Percentiles rank a stretch among this genome's conserved stretches.
phyloP scores from a whole-genome alignment of 2,797 vertebrate species.

The Melanotaenia trifasciata region DNA sequence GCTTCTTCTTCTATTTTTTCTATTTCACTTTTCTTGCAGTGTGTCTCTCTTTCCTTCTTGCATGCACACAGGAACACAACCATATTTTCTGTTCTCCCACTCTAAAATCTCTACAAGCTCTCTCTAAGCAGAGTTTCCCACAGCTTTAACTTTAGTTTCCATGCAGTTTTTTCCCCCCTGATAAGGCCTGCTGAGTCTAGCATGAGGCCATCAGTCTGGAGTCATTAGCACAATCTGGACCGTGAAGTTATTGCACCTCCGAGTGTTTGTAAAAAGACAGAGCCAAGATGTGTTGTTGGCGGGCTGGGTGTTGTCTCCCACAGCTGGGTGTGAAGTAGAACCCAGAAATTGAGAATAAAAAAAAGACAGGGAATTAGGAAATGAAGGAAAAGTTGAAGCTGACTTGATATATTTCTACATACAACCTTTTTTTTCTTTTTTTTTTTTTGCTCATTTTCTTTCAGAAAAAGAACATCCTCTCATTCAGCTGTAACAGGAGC shows the following conservation, averaged over 20 bases:
- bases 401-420: background rate
- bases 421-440: background rate
- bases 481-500: background rate
- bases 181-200: constrained; percentile 53
- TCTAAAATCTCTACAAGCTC: constrained; percentile 43
- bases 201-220: constrained; percentile 57
- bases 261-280: constrained; percentile 60
- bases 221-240: constrained; percentile 64
- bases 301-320: constrained; percentile 46
- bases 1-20: constrained; percentile 29
- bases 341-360: constrained; percentile 19
- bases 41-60: constrained; percentile 4
- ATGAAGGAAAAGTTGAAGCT: background rate
- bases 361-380: background rate
- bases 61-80: constrained; percentile 2
- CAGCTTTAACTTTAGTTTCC: constrained; percentile 53
- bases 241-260: constrained; percentile 63
- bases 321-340: constrained; percentile 36
- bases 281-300: constrained; percentile 49
- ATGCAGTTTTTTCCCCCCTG: constrained; percentile 1
- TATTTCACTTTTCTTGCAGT: constrained; percentile 3
- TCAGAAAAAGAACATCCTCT: background rate
- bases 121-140: constrained; percentile 58
- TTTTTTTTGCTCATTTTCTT: background rate
- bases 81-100: constrained; percentile 29